phyloP scores from a whole-genome alignment of 2,888 invertebrate genomes.

The Thymelicus lineola region DNA sequence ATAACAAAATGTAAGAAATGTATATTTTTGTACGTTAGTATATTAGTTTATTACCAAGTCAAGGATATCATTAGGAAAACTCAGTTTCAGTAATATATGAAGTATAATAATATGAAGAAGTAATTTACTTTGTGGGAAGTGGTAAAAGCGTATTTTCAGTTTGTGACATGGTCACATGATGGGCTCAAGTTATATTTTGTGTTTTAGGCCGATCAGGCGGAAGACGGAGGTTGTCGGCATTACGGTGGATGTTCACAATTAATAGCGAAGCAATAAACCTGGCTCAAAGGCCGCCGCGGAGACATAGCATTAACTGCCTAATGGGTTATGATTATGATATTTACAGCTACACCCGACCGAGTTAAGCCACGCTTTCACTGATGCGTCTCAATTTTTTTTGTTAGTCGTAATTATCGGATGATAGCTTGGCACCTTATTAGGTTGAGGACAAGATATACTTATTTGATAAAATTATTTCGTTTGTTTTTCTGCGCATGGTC shows the following conservation, averaged over 20 bases:
- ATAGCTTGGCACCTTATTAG: background rate
- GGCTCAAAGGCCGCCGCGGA: conserved; percentile 74
- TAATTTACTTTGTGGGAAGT: conserved; percentile 14
- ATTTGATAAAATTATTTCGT: background rate
- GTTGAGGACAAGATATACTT: background rate
- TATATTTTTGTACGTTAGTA: no score
- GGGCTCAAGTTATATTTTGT: conserved; percentile 17
- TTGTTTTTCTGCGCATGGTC: background rate
- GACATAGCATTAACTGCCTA: conserved; percentile 78
- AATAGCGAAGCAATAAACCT: conserved; percentile 73
- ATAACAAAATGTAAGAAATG: no score
- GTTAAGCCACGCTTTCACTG: conserved; percentile 62
- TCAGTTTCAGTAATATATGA: no score
- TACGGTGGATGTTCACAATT: conserved; percentile 65
- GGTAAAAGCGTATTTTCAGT: conserved; percentile 21
- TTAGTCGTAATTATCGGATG: background rate
- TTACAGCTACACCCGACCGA: conserved; percentile 73
- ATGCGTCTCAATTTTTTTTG: conserved; percentile 38
- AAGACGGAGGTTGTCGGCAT: conserved; percentile 44
- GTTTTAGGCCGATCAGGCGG: conserved; percentile 38
- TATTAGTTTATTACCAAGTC: no score
- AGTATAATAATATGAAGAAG: background rate
- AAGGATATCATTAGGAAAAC: no score
- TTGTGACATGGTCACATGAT: conserved; percentile 18
- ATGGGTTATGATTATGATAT: conserved; percentile 83